Evolutionary conservation across 2,797 vertebrate species (phyloP).

Genomic region (Delichon dasypus): DNA sequence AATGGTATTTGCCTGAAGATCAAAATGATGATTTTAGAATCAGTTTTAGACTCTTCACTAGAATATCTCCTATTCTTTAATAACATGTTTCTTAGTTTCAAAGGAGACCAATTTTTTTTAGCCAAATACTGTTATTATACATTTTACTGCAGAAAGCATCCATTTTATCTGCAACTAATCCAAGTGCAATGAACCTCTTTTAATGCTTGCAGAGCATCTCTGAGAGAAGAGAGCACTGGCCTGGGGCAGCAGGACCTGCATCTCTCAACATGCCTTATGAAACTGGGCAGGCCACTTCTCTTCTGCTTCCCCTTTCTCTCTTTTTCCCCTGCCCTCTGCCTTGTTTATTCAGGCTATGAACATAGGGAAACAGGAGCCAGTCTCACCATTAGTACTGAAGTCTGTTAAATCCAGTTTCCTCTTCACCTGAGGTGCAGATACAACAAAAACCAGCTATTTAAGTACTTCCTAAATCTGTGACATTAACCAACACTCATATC

Average conservation of each 20-base stretch:
- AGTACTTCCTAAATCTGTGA: not conserved
- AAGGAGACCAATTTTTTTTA: constrained; percentile 11
- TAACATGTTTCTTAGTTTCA: not conserved
- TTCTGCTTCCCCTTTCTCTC: not conserved
- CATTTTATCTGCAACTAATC: not conserved
- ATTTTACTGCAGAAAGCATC: not conserved
- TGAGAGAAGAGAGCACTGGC: not conserved
- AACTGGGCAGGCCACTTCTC: not conserved
- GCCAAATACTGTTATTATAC: not conserved
- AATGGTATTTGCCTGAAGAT: constrained; percentile 30
- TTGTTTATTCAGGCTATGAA: not conserved
- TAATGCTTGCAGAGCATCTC: not conserved
- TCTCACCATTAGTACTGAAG: not conserved
- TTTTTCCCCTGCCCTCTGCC: accelerated
- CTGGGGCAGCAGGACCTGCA: not conserved
- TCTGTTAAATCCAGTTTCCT: not conserved
- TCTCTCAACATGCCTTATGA: not conserved
- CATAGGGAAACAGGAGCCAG: not conserved
- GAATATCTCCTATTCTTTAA: constrained; percentile 9
- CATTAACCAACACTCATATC: not conserved
- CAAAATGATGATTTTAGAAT: constrained; percentile 10
- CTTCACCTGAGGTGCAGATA: not conserved
- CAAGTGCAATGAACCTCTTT: not conserved
- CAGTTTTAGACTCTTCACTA: constrained; percentile 1
- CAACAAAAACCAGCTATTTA: not conserved